Conservation (phyloP, 2,113 vertebrate genomes). For the Oryzias javanicus region DNA sequence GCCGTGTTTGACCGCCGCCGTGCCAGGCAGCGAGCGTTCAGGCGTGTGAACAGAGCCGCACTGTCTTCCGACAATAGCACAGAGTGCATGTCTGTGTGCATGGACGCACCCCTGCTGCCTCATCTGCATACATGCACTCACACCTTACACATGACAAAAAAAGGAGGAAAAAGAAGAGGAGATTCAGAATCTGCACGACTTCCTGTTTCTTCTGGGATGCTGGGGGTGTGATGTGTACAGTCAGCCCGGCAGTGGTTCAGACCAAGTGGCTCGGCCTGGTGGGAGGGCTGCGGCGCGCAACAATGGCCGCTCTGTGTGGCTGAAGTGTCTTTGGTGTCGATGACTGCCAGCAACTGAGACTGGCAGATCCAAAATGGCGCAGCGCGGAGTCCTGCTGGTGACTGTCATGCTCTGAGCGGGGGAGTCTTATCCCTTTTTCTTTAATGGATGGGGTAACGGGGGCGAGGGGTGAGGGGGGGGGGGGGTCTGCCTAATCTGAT, state of each 20-base stretch:
- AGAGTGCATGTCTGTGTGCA: constrained; percentile 50
- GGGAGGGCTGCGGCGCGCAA: constrained; percentile 60
- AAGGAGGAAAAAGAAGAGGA: not conserved
- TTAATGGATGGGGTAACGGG: not conserved
- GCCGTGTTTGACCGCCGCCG: constrained; percentile 45
- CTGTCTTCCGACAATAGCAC: constrained; percentile 66
- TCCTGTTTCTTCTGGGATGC: constrained; percentile 65
- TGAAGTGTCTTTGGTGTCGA: constrained; percentile 73
- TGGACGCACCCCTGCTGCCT: constrained; percentile 50
- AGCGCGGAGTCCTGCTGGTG: constrained; percentile 54
- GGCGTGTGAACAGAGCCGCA: constrained; percentile 59
- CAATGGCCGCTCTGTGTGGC: constrained; percentile 70
- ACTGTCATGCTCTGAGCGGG: constrained; percentile 55
- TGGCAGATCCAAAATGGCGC: constrained; percentile 76
- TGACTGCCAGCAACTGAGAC: constrained; percentile 69
- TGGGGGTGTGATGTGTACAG: constrained; percentile 51
- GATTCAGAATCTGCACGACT: constrained; percentile 48
- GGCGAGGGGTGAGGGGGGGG: not conserved
- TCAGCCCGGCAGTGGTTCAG: constrained; percentile 67
- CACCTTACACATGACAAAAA: constrained; percentile 46
- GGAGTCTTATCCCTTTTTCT: constrained; percentile 55
- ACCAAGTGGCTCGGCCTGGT: constrained; percentile 72
- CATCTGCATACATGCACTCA: constrained; percentile 74
- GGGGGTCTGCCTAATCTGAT: constrained; percentile 27
- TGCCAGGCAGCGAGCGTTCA: constrained; percentile 50